Evolutionary conservation across 2,797 vertebrate genomes (phyloP).

Genomic region (Oryzias sinensis): DNA sequence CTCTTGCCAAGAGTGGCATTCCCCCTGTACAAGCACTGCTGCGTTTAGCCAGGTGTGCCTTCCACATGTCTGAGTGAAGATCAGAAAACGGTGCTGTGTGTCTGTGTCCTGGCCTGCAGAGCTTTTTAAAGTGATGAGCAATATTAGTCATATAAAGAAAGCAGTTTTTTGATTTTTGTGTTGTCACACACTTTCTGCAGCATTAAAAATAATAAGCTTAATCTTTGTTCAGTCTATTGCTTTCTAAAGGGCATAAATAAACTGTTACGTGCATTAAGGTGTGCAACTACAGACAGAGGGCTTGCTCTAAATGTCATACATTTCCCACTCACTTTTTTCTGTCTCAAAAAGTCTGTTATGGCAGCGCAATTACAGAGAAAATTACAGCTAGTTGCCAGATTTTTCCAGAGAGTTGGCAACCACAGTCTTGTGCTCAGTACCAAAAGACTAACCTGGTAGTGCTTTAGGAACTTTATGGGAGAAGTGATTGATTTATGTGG

Average conservation of each 20-base stretch:
- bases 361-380: constrained; percentile 7
- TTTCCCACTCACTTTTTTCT: background rate
- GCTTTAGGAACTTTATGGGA: constrained; percentile 45
- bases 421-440: constrained; percentile 18
- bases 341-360: background rate
- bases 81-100: constrained; percentile 16
- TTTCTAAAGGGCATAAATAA: constrained; percentile 16
- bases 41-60: constrained; percentile 59
- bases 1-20: constrained; percentile 64
- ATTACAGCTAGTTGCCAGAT: constrained; percentile 21
- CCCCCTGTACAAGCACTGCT: constrained; percentile 52
- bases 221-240: constrained; percentile 22
- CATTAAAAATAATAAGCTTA: constrained; percentile 36
- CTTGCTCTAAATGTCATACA: constrained; percentile 1
- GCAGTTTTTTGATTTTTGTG: constrained; percentile 4
- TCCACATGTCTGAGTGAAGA: constrained; percentile 45
- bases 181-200: constrained; percentile 21
- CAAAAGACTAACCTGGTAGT: constrained; percentile 29
- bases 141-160: constrained; percentile 5
- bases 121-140: constrained; percentile 19
- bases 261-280: constrained; percentile 11
- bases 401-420: constrained; percentile 30
- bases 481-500: constrained; percentile 61
- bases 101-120: constrained; percentile 2
- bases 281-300: background rate